Evolutionary conservation across 2,888 invertebrate genomes (phyloP).

Genomic region (Polyploca ridens): DNA sequence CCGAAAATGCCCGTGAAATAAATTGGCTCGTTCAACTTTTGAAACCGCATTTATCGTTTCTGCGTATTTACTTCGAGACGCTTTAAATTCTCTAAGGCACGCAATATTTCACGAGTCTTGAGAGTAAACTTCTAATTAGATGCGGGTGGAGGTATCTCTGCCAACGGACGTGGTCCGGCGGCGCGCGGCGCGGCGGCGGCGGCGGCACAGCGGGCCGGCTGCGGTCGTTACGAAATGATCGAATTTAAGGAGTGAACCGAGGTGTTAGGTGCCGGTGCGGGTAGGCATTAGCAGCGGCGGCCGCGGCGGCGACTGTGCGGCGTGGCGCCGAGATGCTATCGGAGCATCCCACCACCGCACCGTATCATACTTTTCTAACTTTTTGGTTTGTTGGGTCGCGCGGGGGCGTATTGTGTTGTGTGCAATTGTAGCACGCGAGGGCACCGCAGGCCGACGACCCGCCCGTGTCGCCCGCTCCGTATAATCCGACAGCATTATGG

Average conservation of each 20-base stretch:
- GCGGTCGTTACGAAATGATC: conserved; percentile 56
- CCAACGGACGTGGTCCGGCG: conserved; percentile 55
- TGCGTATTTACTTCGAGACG: conserved; percentile 60
- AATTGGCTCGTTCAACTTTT: conserved; percentile 64
- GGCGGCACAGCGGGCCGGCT: not conserved
- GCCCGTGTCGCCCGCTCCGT: conserved; percentile 57
- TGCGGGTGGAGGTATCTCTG: conserved; percentile 58
- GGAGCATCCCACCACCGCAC: conserved; percentile 44
- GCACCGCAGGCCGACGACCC: conserved; percentile 79
- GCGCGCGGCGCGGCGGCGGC: conserved; percentile 14
- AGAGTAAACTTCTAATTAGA: conserved; percentile 74
- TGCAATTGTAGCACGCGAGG: conserved; percentile 81
- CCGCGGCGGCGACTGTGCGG: conserved; percentile 31
- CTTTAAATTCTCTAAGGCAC: conserved; percentile 66
- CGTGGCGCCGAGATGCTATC: conserved; percentile 66
- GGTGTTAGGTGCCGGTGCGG: conserved; percentile 47
- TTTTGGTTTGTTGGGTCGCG: conserved; percentile 74
- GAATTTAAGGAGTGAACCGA: conserved; percentile 51
- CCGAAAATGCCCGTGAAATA: conserved; percentile 64
- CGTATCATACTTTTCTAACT: conserved; percentile 80
- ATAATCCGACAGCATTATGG: conserved; percentile 81
- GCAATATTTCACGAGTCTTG: conserved; percentile 74
- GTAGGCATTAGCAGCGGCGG: conserved; percentile 37
- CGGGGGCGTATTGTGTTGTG: conserved; percentile 78
- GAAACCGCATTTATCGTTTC: conserved; percentile 69